These are phyloP conservation scores for Cyrtodaria siliqua DNA, from an alignment of 2,888 invertebrate species.

Conservation along the genomic window DNA sequence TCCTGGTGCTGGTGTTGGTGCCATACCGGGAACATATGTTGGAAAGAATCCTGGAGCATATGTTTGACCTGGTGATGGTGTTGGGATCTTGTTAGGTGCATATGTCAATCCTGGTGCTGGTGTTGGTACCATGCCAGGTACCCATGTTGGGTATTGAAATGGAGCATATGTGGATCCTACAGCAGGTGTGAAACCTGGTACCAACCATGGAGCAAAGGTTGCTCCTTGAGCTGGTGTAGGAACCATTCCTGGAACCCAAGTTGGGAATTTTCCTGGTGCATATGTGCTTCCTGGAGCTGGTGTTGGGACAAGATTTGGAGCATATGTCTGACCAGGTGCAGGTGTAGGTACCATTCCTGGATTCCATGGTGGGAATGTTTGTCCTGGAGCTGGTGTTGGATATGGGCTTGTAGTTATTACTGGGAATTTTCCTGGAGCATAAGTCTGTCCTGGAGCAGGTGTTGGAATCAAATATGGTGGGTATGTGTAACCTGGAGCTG, in stretches of 20 bases:
- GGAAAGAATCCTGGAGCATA: conserved; percentile 60
- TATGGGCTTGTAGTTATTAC: conserved; percentile 38
- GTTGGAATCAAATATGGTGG: conserved; percentile 61
- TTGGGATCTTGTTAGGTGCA: conserved; percentile 62
- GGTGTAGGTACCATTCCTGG: conserved; percentile 58
- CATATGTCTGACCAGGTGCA: conserved; percentile 57
- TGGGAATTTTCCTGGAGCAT: conserved; percentile 55
- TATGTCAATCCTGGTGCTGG: conserved; percentile 63
- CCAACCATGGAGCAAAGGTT: conserved; percentile 41
- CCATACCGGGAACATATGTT: conserved; percentile 62
- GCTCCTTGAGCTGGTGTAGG: conserved; percentile 56
- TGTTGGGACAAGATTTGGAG: conserved; percentile 52
- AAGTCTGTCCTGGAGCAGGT: conserved; percentile 52
- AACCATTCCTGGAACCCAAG: conserved; percentile 56
- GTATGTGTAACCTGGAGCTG: conserved; percentile 59
- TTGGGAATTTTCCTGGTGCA: conserved; percentile 59
- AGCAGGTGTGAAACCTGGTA: conserved; percentile 51
- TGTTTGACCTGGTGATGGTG: conserved; percentile 61
- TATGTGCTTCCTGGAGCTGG: conserved; percentile 61
- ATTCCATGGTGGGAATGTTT: conserved; percentile 34
- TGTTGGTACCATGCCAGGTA: conserved; percentile 64
- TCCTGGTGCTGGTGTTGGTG: conserved; percentile 63
- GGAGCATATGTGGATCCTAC: conserved; percentile 56
- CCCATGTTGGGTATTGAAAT: conserved; percentile 52
- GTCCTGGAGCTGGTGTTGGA: conserved; percentile 34